Percentiles rank a stretch among this genome's conserved stretches.
Evolutionary conservation across 2,797 vertebrate genomes (phyloP).

Genomic region (Periparus ater): DNA sequence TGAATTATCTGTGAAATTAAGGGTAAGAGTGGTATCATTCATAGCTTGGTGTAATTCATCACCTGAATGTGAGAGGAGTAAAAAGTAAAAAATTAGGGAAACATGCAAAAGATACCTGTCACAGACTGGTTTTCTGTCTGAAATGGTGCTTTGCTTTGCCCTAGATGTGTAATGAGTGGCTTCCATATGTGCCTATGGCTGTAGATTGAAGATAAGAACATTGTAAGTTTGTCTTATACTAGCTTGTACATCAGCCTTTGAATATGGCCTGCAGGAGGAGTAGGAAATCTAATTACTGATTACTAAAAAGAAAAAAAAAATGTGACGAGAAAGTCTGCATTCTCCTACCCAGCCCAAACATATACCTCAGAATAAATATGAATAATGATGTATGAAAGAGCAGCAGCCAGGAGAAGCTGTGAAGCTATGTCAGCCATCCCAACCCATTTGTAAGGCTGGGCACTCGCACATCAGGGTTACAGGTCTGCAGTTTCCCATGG

Average conservation of each 20-base stretch:
- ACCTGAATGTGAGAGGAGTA: not conserved
- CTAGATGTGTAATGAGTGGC: not conserved
- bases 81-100: not conserved
- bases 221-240: not conserved
- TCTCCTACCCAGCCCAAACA: not conserved
- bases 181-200: not conserved
- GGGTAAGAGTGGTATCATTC: not conserved
- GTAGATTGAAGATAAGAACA: not conserved
- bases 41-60: not conserved
- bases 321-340: not conserved
- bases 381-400: constrained; percentile 35
- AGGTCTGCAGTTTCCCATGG: constrained; percentile 64
- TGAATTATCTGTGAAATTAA: not conserved
- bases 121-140: not conserved
- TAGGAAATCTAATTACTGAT: not conserved
- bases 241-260: not conserved
- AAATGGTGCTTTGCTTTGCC: not conserved
- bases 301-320: not conserved
- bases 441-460: not conserved
- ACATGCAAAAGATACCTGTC: not conserved
- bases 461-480: constrained; percentile 22
- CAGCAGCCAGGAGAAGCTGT: constrained; percentile 23
- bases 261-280: not conserved
- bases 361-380: constrained; percentile 28
- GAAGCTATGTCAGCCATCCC: not conserved